These are phyloP conservation scores for Steromphala cineraria DNA, from an alignment of 2,888 invertebrate species.

Conservation along the genomic window DNA sequence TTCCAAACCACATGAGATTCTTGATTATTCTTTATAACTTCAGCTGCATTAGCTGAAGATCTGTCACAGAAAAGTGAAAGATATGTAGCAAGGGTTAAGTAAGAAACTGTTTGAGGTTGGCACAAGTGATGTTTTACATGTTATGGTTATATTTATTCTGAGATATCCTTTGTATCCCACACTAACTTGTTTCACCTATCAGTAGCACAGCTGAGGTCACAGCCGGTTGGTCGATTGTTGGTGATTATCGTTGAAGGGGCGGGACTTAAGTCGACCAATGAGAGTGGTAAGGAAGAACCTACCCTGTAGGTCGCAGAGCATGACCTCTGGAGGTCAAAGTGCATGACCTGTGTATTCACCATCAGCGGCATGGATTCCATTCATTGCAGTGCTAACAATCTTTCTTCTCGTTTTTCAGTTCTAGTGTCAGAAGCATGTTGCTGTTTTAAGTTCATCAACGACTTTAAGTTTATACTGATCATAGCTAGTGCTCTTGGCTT, in stretches of 20 bases:
- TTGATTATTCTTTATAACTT: too few relatives aligned
- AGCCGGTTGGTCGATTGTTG: conserved; percentile 80
- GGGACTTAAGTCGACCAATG: conserved; percentile 68
- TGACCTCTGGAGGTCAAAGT: neutral
- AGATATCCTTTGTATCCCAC: neutral
- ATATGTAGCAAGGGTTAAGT: too few relatives aligned
- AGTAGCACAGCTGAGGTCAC: conserved; percentile 35
- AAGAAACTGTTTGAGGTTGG: too few relatives aligned
- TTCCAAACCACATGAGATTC: too few relatives aligned
- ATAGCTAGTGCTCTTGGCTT: too few relatives aligned
- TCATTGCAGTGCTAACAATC: too few relatives aligned
- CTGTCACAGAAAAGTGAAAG: too few relatives aligned
- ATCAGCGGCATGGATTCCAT: too few relatives aligned
- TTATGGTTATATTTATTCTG: neutral
- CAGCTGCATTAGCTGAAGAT: too few relatives aligned
- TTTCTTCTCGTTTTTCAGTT: neutral
- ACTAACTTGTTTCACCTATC: neutral
- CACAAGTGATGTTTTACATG: neutral
- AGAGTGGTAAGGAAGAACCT: conserved; percentile 71
- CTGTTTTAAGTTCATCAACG: neutral
- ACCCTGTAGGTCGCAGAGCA: neutral
- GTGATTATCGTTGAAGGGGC: conserved; percentile 77
- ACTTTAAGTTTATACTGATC: neutral
- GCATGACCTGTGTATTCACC: too few relatives aligned
- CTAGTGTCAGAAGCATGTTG: neutral